Percentiles rank a stretch among this genome's conserved stretches.
phyloP scores from a whole-genome alignment of 2,888 invertebrate species.

The Hypomecis atomaria region DNA sequence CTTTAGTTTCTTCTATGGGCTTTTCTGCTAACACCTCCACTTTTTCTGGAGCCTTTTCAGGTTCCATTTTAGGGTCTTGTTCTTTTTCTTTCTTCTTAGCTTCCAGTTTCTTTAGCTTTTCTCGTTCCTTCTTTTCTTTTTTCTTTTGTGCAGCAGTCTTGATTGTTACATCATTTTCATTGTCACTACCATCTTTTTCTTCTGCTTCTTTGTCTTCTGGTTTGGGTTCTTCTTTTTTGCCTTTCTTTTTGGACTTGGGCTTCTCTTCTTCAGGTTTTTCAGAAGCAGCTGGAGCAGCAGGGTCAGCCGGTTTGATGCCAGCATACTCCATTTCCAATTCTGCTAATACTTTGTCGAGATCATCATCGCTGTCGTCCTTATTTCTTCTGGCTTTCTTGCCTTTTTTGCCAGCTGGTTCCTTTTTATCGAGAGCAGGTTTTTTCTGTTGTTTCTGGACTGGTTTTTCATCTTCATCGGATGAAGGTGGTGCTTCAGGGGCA shows the following conservation, averaged over 20 bases:
- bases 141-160: constrained; percentile 95
- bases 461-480: constrained; percentile 75
- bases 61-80: constrained; percentile 65
- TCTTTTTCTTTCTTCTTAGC: constrained; percentile 85
- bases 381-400: constrained; percentile 89
- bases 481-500: constrained; percentile 69
- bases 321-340: constrained; percentile 93
- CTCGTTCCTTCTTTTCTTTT: constrained; percentile 94
- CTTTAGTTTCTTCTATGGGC: constrained; percentile 54
- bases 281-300: constrained; percentile 64
- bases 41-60: constrained; percentile 49
- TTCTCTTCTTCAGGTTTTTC: constrained; percentile 74
- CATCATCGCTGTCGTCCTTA: constrained; percentile 91
- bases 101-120: constrained; percentile 89
- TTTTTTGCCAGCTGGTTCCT: constrained; percentile 86
- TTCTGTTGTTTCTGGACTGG: constrained; percentile 67
- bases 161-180: constrained; percentile 86
- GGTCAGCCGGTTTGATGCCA: constrained; percentile 83
- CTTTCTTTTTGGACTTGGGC: constrained; percentile 72
- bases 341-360: constrained; percentile 92
- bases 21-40: constrained; percentile 52
- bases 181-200: constrained; percentile 78
- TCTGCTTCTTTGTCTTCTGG: constrained; percentile 60
- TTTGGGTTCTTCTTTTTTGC: constrained; percentile 68
- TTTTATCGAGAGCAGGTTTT: constrained; percentile 71